Percentiles rank a stretch among this genome's conserved stretches.
Conservation (phyloP, 2,113 vertebrate species). For the Limanda limanda region DNA sequence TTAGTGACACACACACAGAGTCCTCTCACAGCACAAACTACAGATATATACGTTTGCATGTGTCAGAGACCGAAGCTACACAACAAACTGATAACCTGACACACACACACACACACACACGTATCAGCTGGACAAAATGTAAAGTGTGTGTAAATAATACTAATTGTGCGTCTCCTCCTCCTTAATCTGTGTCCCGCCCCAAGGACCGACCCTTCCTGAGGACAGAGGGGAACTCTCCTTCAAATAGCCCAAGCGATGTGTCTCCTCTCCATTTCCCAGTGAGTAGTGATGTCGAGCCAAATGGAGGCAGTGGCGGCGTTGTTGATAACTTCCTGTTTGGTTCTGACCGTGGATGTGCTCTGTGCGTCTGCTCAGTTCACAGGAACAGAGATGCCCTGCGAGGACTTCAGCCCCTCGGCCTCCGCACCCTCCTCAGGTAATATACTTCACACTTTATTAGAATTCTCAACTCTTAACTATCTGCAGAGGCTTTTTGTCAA, state of each 20-base stretch:
- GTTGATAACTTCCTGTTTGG: conserved; percentile 8
- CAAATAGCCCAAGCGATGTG: conserved; percentile 22
- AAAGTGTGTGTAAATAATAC: not conserved
- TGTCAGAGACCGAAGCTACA: too few relatives aligned
- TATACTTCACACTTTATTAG: not conserved
- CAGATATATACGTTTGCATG: too few relatives aligned
- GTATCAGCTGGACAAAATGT: not conserved
- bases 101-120: too few relatives aligned
- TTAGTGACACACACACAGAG: too few relatives aligned
- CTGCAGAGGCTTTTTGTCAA: not conserved
- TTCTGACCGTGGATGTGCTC: conserved; percentile 44
- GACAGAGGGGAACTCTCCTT: conserved; percentile 73
- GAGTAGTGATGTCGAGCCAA: conserved; percentile 38
- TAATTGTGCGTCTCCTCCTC: not conserved
- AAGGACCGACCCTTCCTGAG: conserved; percentile 77
- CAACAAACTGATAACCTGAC: too few relatives aligned
- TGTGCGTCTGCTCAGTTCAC: conserved; percentile 73
- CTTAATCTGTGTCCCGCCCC: conserved; percentile 4
- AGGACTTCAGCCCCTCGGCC: conserved; percentile 81
- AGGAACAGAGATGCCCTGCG: conserved; percentile 84
- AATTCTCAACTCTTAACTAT: not conserved
- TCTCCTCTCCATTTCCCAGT: conserved; percentile 55
- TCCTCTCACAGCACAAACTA: too few relatives aligned
- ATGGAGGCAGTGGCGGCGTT: not conserved
- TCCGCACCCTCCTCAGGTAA: conserved; percentile 86